These are phyloP conservation scores for Zeus faber DNA, from an alignment of 2,113 vertebrate species.

Conservation along the genomic window DNA sequence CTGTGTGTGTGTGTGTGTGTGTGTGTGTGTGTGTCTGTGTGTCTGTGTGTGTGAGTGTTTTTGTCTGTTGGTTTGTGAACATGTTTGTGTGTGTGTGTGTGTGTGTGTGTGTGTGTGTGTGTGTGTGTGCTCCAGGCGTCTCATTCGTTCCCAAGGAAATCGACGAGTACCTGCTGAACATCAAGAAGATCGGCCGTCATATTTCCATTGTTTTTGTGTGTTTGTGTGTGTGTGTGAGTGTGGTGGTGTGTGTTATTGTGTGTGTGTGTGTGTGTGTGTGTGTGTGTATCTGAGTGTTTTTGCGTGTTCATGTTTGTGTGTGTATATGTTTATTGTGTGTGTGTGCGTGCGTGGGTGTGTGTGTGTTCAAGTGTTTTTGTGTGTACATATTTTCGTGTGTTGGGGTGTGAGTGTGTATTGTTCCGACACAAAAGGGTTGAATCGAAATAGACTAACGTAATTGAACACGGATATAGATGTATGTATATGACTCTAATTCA, in stretches of 20 bases:
- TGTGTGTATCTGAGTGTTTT: not conserved
- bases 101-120: no score
- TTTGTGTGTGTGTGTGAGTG: not conserved
- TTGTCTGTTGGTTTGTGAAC: not conserved
- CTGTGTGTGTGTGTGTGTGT: not conserved
- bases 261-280: not conserved
- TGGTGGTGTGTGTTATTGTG: not conserved
- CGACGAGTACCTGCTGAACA: no score
- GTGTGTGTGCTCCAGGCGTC: no score
- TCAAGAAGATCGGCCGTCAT: not conserved
- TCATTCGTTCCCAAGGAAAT: no score
- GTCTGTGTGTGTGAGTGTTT: not conserved
- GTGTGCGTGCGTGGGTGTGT: not conserved
- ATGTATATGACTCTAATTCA: no score
- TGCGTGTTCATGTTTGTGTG: not conserved
- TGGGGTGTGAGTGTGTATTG: not conserved
- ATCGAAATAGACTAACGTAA: no score
- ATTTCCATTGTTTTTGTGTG: not conserved
- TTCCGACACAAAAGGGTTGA: no score
- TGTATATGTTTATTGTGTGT: conserved; percentile 5
- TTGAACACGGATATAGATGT: not conserved
- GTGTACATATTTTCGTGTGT: no score
- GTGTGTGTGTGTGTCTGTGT: not conserved
- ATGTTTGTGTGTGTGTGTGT: no score
- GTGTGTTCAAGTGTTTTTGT: not conserved